Base-by-base conservation (phyloP, 2,797 vertebrate genomes). In the Aplochiton taeniatus region DNA sequence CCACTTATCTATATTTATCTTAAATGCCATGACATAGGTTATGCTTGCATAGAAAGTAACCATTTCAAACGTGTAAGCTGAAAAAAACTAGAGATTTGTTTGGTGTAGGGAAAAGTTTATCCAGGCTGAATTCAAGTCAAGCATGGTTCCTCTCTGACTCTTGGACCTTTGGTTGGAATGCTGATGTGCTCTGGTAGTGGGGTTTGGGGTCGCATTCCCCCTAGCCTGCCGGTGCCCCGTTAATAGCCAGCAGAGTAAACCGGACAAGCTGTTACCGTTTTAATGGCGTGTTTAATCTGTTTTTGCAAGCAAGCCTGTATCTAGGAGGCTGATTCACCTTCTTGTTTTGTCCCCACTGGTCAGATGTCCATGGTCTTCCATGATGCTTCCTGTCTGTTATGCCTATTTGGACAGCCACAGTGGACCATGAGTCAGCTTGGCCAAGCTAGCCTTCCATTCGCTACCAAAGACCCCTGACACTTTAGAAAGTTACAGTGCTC, bases 301-400 rank as follows among this genome's bases (percentile, higher is more conserved):
- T 52, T 53, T 20, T 48, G 61, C 58, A 65, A 71, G 67, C 14
- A 0, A 14, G 1, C 57, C 52, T 68, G 58, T 57, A 20, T 56
- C 9, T 44, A 45, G 11, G 67, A 10, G 11, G 55, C 14, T 57
- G 20, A 65, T 66, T 60, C 55, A 41, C 56, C 13, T 71, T 65
- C 9, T 79, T 65, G 61, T 82, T 73, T 66, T 51, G 11, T 66
- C 74, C 82, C 57, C 74, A n/a, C n/a, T 49, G 67, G 60, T 64
- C 83, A 84, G 70, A 82, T 76, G 81, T 86, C 80, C 31, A 53
- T 74, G 77, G 65, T 81, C 73, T 78, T 79, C 78, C 47, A 0
- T 70, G 66, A 76, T 65, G 73, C 66, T 83, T 79, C 72, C 67
- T 72, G 73, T 75, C 70, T 64, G 65, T 56, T 51, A 13, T 11